phyloP scores from a whole-genome alignment of 2,797 vertebrate species.

The Saguinus oedipus region DNA sequence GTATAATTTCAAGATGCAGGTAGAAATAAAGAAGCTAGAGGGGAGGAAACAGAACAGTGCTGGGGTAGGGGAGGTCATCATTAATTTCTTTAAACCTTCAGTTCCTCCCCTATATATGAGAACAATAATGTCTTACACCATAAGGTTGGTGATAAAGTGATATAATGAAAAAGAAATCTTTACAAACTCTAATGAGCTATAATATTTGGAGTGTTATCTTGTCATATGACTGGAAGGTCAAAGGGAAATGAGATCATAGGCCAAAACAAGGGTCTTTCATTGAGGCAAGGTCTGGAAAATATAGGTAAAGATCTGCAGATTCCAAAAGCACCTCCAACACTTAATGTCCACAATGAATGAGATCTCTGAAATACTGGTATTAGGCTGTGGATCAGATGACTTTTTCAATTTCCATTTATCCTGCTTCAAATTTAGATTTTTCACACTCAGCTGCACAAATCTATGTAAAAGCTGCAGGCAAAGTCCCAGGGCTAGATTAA shows the following conservation, averaged over 20 bases:
- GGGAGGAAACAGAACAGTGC: not conserved
- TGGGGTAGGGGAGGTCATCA: not conserved
- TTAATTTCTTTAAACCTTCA: not conserved
- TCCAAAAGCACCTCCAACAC: not conserved
- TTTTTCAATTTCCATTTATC: constrained; percentile 46
- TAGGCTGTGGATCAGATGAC: not conserved
- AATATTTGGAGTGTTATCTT: not conserved
- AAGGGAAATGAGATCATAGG: not conserved
- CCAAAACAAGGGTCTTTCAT: not conserved
- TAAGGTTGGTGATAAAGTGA: not conserved
- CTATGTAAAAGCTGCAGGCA: not conserved
- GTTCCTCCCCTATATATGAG: not conserved
- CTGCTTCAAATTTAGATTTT: constrained; percentile 43
- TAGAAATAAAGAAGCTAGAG: not conserved
- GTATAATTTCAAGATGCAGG: not conserved
- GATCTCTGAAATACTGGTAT: not conserved
- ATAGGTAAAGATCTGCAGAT: not conserved
- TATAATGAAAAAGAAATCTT: constrained; percentile 3
- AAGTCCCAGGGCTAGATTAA: constrained; percentile 6
- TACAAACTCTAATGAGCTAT: not conserved
- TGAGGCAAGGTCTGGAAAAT: not conserved
- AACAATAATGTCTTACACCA: not conserved
- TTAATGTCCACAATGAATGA: not conserved
- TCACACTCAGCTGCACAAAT: not conserved
- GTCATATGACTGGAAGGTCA: not conserved